phyloP scores from a whole-genome alignment of 2,888 invertebrate genomes.

The Prosapia bicincta region DNA sequence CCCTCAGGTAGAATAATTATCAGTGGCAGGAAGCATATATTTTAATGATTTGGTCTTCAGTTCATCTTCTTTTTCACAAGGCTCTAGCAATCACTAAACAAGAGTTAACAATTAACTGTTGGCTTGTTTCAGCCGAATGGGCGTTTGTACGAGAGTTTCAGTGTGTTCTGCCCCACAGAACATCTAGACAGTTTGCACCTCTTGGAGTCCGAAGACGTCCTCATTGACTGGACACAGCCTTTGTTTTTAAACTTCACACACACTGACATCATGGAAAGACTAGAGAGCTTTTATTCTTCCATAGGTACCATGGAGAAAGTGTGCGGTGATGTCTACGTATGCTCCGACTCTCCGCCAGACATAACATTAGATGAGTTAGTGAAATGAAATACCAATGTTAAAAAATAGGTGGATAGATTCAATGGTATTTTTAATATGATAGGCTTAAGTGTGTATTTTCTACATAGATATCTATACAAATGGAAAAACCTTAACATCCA shows the following conservation, averaged over 20 bases:
- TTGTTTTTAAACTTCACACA: constrained; percentile 85
- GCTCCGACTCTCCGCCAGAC: constrained; percentile 60
- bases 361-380: constrained; percentile 58
- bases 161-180: constrained; percentile 79
- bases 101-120: too few relatives aligned
- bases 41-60: too few relatives aligned
- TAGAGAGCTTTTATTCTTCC: constrained; percentile 66
- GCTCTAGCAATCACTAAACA: too few relatives aligned
- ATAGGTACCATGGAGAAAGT: constrained; percentile 66
- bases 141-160: constrained; percentile 77
- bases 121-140: constrained; percentile 69
- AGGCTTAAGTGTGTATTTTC: too few relatives aligned
- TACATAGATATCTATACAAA: too few relatives aligned
- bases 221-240: constrained; percentile 76
- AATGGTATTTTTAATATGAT: too few relatives aligned
- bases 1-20: too few relatives aligned
- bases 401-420: too few relatives aligned
- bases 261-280: constrained; percentile 71
- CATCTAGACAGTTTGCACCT: constrained; percentile 68
- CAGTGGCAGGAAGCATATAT: too few relatives aligned
- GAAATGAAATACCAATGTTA: too few relatives aligned
- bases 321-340: constrained; percentile 75
- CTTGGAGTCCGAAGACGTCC: constrained; percentile 69
- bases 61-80: too few relatives aligned
- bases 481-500: too few relatives aligned